Conservation (phyloP, 2,888 invertebrate genomes). For the Pelosia muscerda region DNA sequence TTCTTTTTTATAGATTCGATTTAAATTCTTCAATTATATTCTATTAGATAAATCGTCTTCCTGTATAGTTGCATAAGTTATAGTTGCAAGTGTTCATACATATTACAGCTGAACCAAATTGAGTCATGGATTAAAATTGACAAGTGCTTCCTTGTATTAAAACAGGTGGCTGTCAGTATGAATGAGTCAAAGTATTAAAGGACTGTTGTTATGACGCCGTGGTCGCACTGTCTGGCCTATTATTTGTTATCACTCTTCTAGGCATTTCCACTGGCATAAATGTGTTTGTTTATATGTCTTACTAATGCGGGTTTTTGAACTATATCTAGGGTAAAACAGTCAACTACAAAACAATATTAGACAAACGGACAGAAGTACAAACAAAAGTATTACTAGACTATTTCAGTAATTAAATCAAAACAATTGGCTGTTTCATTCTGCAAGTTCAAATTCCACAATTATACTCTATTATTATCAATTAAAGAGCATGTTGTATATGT, state of each 20-base stretch:
- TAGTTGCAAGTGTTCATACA: too few relatives aligned
- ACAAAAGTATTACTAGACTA: not conserved
- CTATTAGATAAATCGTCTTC: not conserved
- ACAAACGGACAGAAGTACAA: too few relatives aligned
- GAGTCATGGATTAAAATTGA: not conserved
- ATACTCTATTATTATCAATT: slow-evolving; percentile 48
- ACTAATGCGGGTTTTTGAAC: slow-evolving; percentile 55
- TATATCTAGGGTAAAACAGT: slow-evolving; percentile 40
- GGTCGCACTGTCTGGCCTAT: slow-evolving; percentile 62
- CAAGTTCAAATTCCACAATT: slow-evolving; percentile 39
- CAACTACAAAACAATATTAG: slow-evolving; percentile 10
- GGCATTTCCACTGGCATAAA: slow-evolving; percentile 69
- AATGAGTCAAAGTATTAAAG: slow-evolving; percentile 45
- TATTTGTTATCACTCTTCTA: slow-evolving; percentile 75
- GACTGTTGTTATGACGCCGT: slow-evolving; percentile 55
- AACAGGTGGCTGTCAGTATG: slow-evolving; percentile 12
- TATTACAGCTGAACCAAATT: not conserved
- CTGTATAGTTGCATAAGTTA: not conserved
- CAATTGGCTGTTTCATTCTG: slow-evolving; percentile 38
- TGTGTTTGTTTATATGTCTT: slow-evolving; percentile 65
- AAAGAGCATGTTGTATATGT: slow-evolving; percentile 82
- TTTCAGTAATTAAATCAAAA: slow-evolving; percentile 15
- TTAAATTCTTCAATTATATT: not conserved
- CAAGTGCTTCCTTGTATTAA: not conserved
- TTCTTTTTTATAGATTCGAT: too few relatives aligned